phyloP scores from a whole-genome alignment of 2,113 vertebrate genomes.

The Pseudorectes ferrugineus region DNA sequence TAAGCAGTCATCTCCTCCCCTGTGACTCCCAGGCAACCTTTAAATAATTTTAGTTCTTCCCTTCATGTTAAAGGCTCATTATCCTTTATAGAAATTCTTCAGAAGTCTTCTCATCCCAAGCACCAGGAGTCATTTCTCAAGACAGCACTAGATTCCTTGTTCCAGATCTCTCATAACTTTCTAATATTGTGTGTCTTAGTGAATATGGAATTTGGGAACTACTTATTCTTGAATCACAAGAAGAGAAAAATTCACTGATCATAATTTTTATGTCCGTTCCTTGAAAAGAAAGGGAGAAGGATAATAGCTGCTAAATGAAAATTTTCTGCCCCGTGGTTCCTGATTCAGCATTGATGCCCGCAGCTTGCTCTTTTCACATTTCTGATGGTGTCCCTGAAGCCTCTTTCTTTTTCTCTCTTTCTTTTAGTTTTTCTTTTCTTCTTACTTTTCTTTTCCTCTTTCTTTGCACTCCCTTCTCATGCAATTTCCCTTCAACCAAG shows the following conservation, averaged over 20 bases:
- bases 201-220: background rate
- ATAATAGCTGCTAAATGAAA: background rate
- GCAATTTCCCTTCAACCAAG: background rate
- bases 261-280: background rate
- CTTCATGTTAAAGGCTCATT: slow-evolving; percentile 47
- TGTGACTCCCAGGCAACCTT: slow-evolving; percentile 37
- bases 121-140: slow-evolving; percentile 17
- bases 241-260: background rate
- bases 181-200: background rate
- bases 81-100: slow-evolving; percentile 43
- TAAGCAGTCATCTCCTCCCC: slow-evolving; percentile 5
- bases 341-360: background rate
- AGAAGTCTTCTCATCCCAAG: slow-evolving; percentile 15
- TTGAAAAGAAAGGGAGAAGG: background rate
- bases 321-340: background rate
- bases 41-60: slow-evolving; percentile 49
- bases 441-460: background rate
- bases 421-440: background rate
- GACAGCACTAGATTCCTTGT: background rate
- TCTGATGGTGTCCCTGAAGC: background rate
- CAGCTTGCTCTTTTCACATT: background rate
- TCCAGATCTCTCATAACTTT: slow-evolving; percentile 23
- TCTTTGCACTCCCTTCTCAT: background rate
- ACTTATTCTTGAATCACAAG: background rate
- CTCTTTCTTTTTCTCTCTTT: background rate